Percentiles rank a stretch among this genome's conserved stretches.
phyloP scores from a whole-genome alignment of 2,113 vertebrate genomes.

The Nycticebus coucang region DNA sequence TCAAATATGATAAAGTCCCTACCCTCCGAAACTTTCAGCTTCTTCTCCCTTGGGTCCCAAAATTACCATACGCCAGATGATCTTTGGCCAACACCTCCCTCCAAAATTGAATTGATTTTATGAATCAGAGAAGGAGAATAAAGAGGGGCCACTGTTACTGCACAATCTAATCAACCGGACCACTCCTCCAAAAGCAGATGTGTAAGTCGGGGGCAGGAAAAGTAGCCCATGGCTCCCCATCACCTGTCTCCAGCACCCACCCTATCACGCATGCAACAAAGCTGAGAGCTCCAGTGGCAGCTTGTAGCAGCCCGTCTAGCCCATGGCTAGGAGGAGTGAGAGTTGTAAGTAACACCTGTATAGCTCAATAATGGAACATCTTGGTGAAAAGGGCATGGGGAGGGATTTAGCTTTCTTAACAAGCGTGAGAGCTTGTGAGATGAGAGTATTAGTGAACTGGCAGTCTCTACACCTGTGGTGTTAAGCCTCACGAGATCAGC shows the following conservation, averaged over 20 bases:
- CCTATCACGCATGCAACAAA: background rate
- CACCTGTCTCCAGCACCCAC: background rate
- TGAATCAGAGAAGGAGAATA: background rate
- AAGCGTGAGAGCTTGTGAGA: too few relatives aligned
- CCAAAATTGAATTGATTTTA: background rate
- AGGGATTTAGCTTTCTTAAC: too few relatives aligned
- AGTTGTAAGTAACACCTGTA: too few relatives aligned
- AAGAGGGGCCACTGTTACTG: background rate
- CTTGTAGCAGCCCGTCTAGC: too few relatives aligned
- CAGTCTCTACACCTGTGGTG: too few relatives aligned
- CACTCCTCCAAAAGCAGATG: background rate
- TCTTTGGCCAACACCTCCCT: background rate
- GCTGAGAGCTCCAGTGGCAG: background rate
- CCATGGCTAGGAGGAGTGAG: too few relatives aligned
- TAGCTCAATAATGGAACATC: too few relatives aligned
- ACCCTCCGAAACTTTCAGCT: background rate
- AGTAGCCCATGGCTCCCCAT: background rate
- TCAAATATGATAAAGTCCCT: background rate
- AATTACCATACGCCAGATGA: background rate
- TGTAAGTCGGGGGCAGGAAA: background rate
- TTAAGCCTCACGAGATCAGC: too few relatives aligned
- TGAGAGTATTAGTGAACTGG: too few relatives aligned
- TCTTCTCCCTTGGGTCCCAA: background rate
- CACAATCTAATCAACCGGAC: background rate
- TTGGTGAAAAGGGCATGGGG: too few relatives aligned